These are phyloP conservation scores for Erynnis tages DNA, from an alignment of 2,888 invertebrate genomes.

Conservation along the genomic window DNA sequence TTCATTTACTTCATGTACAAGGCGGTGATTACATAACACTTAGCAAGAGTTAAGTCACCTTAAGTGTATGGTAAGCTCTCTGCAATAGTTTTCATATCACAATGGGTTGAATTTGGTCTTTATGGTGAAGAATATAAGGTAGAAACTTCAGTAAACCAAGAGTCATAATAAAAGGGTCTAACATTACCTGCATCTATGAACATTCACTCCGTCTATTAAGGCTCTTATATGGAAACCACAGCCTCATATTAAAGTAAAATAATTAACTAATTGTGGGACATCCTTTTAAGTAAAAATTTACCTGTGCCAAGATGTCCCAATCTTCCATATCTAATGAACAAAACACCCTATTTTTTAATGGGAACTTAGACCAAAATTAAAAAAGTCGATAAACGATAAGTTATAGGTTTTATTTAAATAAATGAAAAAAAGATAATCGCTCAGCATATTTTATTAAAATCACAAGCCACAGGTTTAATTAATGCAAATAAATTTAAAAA, in stretches of 20 bases:
- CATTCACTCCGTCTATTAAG: constrained; percentile 1
- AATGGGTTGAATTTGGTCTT: not conserved
- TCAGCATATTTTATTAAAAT: too few species aligned
- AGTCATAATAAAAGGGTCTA: not conserved
- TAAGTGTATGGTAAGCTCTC: not conserved
- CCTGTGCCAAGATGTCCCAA: too few species aligned
- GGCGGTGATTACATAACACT: constrained; percentile 12
- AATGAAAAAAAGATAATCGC: too few species aligned
- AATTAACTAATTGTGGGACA: too few species aligned
- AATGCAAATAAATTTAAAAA: too few species aligned
- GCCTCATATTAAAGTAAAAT: not conserved
- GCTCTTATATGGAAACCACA: constrained; percentile 9
- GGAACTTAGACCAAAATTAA: too few species aligned
- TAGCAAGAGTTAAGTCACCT: not conserved
- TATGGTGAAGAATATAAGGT: not conserved
- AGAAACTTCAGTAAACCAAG: not conserved
- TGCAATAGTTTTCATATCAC: not conserved
- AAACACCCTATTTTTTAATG: too few species aligned
- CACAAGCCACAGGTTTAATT: too few species aligned
- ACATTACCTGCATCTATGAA: not conserved
- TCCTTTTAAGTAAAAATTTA: too few species aligned
- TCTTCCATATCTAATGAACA: too few species aligned
- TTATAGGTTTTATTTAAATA: too few species aligned
- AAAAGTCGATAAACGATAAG: too few species aligned
- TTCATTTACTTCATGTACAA: not conserved